Percentiles rank a stretch among this genome's conserved stretches.
Evolutionary conservation across 1,140 invertebrate species (phyloP).

Genomic region (Coelopa frigida): DNA sequence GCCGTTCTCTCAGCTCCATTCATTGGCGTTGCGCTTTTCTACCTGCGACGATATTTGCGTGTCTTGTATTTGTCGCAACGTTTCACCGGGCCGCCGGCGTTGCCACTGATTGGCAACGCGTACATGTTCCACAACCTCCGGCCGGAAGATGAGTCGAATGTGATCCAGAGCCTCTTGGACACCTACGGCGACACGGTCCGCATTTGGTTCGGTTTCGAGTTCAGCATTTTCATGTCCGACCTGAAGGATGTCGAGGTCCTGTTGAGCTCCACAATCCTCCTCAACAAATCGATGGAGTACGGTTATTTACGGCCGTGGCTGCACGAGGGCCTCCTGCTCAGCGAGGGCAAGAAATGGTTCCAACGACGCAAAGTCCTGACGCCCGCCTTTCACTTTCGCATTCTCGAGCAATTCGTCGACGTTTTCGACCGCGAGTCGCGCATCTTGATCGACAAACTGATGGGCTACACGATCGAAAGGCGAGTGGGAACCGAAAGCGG

Average conservation of each 20-base stretch:
- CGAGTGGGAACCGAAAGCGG: no score
- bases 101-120: constrained; percentile 29
- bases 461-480: constrained; percentile 41
- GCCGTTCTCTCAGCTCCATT: no score
- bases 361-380: constrained; percentile 68
- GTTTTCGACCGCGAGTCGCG: constrained; percentile 62
- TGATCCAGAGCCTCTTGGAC: constrained; percentile 18
- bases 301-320: constrained; percentile 59
- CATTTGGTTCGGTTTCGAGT: constrained; percentile 23
- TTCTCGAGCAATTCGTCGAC: constrained; percentile 66
- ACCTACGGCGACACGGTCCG: constrained; percentile 4
- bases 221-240: constrained; percentile 9
- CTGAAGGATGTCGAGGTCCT: background rate
- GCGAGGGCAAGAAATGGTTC: constrained; percentile 63
- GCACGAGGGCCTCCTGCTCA: constrained; percentile 62
- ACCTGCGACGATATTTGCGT: constrained; percentile 6
- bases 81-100: constrained; percentile 16
- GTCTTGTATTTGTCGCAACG: constrained; percentile 10
- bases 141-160: constrained; percentile 15
- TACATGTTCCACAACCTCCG: constrained; percentile 21
- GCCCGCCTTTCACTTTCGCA: constrained; percentile 80
- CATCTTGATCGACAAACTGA: constrained; percentile 50
- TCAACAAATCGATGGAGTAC: constrained; percentile 5
- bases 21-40: no score
- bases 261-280: background rate